Evolutionary conservation across 2,888 invertebrate species (phyloP).

Genomic region (Cephus spinipes): DNA sequence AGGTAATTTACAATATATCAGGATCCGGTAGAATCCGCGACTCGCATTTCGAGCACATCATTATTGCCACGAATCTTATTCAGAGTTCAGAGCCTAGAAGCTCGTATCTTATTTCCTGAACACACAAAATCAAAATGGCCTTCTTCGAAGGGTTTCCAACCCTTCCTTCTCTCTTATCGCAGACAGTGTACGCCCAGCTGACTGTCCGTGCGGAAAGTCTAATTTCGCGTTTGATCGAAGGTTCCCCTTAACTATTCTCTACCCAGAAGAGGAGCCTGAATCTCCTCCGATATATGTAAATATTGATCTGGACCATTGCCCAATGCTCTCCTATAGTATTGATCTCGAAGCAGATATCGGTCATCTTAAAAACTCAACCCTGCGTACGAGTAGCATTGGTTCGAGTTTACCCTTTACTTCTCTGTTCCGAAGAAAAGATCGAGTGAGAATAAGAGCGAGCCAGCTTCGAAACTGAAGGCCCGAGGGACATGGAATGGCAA

Average conservation of each 20-base stretch:
- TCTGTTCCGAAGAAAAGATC: neutral
- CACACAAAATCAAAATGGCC: neutral
- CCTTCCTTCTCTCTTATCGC: constrained; percentile 21
- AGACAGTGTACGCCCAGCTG: constrained; percentile 21
- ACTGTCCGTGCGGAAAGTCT: constrained; percentile 31
- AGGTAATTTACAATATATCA: constrained; percentile 26
- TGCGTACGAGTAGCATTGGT: neutral
- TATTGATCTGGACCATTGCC: neutral
- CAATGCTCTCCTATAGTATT: neutral
- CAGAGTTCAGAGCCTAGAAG: neutral
- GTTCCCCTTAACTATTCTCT: constrained; percentile 25
- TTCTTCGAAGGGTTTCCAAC: neutral
- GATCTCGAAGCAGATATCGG: neutral
- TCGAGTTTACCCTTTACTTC: neutral
- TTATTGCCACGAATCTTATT: constrained; percentile 15
- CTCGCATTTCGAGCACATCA: constrained; percentile 25
- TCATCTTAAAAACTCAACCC: neutral
- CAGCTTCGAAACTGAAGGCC: neutral
- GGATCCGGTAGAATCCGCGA: constrained; percentile 21
- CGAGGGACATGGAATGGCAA: neutral
- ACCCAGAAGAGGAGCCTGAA: neutral
- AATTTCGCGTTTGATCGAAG: constrained; percentile 38
- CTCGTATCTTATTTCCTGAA: neutral
- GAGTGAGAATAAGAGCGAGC: neutral
- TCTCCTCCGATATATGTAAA: neutral